Evolutionary conservation across 1,140 invertebrate genomes (phyloP), one percentile per base, ranked within the genome.

Genomic region (Tenebrio molitor): DNA sequence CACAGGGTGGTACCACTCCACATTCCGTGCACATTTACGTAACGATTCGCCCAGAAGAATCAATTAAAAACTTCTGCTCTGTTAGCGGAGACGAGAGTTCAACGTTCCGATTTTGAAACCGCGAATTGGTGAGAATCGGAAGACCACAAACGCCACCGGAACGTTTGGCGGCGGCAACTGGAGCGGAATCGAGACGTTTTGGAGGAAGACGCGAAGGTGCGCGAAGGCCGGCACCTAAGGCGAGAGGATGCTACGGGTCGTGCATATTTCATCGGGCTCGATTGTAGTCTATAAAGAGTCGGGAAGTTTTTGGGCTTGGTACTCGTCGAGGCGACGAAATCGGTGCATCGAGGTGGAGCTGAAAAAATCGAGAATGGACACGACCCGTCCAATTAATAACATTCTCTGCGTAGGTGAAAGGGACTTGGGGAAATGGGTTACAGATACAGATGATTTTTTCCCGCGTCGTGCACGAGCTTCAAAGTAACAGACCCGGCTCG

Each of bases 261-360:
- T 50, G 44, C 15, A 50, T 50, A 19, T 50, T 50, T 50, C 44
- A 50, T 8, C 44, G n/a, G 23, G 44, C 23, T 50, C 44, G 44
- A 50, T 50, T 50, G 44, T 50, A n/a, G n/a, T n/a, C n/a, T n/a
- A n/a, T n/a, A n/a, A n/a, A n/a, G n/a, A n/a, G n/a, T n/a, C n/a
- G n/a, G n/a, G n/a, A n/a, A n/a, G n/a, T n/a, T n/a, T n/a, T n/a
- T n/a, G n/a, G n/a, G n/a, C n/a, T n/a, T n/a, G n/a, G n/a, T n/a
- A n/a, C n/a, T n/a, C n/a, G n/a, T n/a, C n/a, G n/a, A n/a, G n/a
- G n/a, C n/a, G n/a, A n/a, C n/a, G n/a, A n/a, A n/a, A n/a, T n/a
- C n/a, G n/a, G n/a, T n/a, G n/a, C n/a, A n/a, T n/a, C 10, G 29
- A 33, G 29, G 29, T 33, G 29, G 29, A 33, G 29, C 10, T 10